Base-by-base conservation (phyloP, 2,888 invertebrate genomes). In the Nomada flava region DNA sequence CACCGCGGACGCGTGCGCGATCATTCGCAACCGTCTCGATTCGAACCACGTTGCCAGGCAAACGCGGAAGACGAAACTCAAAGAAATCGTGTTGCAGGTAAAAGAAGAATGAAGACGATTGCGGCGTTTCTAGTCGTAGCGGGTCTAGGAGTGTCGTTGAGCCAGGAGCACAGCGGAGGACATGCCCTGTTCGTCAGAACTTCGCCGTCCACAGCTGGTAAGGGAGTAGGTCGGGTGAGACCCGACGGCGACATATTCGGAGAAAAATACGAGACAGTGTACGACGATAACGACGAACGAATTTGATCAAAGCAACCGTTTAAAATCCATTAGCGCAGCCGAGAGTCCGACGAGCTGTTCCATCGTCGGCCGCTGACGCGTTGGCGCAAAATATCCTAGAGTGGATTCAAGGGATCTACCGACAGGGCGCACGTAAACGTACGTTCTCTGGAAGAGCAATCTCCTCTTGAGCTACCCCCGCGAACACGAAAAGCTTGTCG, bases 341-440 rank as follows among this genome's bases (percentile, higher is more conserved):
- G 86, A 89, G 92, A 86, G 89, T 88, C 50, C 90, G 86, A 60
- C 84, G 90, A 78, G 88, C 91, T 42, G 85, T 88, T 57, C 77
- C 90, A 52, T 86, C 91, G 71, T 88, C 91, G 55, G 87, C 91
- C 68, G 95, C 96, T 70, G 97, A 97, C 91, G 95, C 96, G 92
- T 96, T 96, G 96, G 96, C 97, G 75, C 95, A 96, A 92, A 96
- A 96, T 91, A 95, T 97, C 86, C 95, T 97, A 78, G 96, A 96
- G 86, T 97, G 97, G 97, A 95, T 97, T 84, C 96, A 97, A 92
- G 96, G 96, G 86, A 95, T 96, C 79, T 96, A 96, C 91, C 95
- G 95, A 85, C 95, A 96, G 91, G 95, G 95, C 84, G 94, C 94
- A 82, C 93, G 95, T 90, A 95, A 94, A 94, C 94, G 95, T 95